Evolutionary conservation across 2,797 vertebrate species (phyloP), one percentile per base, ranked within the genome.

Genomic region (Coranthus polyacanthus): DNA sequence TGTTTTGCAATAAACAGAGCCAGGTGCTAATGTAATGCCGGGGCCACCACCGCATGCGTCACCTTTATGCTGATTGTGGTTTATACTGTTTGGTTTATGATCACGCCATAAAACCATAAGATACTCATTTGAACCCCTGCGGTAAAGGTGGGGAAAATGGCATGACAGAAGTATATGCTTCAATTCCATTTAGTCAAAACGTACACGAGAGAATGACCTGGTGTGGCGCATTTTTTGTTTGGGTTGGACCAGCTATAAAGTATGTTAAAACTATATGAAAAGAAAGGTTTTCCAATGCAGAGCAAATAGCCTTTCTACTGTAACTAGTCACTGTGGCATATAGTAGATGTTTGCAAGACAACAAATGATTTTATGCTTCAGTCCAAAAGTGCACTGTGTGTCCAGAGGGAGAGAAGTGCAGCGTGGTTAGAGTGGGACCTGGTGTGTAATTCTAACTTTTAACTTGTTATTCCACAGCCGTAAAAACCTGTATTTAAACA

Each of bases 1-100:
- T 77, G 74, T 83, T 80, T 72, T 72, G 79, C 79, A 84, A 89
- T 91, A 87, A 90, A 88, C n/a, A 39, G 39, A 5, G 59, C 59
- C 72, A 66, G 74, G 76, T 75, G 68, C 43, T 36, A 32, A 16
- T 53, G 57, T 57, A 59, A 74, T 55, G 60, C 70, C 12, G 17
- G 36, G 12, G 52, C 46, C 26, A 17, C 72, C 78, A 7, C 81
- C 64, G 65, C 50, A 70, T 79, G 72, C 68, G 41, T 56, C 61
- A 17, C 59, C 59, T 77, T 80, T 47, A 63, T 62, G 64, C 46
- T 83, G 66, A 87, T 85, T 71, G 64, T 75, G 26, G 26, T 29
- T 29, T 29, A 29, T 29, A 29, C 53, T 72, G 57, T 75, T 74
- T 78, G 67, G 53, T 80, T 83, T 81, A 83, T 81, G 70, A 68